A percentile compares a stretch with the other conserved stretches of the same genome.
Conservation (phyloP, 2,797 vertebrate genomes). For the Cygnus olor region DNA sequence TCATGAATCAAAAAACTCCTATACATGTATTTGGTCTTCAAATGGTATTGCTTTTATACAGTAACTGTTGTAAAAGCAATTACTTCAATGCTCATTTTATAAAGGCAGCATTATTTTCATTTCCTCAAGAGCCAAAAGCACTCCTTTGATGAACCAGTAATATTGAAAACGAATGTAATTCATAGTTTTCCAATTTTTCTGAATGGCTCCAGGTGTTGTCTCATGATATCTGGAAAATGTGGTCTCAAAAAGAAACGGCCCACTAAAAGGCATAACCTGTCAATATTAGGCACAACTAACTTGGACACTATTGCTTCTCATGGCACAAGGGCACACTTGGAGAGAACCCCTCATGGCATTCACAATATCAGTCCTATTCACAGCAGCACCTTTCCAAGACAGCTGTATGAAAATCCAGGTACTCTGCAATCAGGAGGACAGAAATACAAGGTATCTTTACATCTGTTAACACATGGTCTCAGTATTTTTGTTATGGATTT, state of each 20-base stretch:
- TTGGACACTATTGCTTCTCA: fast-evolving
- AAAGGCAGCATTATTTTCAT: neutral
- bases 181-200: neutral
- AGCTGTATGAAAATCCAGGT: neutral
- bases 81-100: neutral
- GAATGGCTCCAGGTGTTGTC: neutral
- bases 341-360: neutral
- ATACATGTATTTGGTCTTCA: neutral
- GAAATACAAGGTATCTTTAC: neutral
- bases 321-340: fast-evolving
- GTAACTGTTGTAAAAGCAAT: neutral
- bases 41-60: neutral
- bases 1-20: neutral
- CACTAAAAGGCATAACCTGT: neutral
- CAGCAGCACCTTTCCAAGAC: neutral
- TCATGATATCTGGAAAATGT: neutral
- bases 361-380: neutral
- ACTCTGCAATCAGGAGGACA: neutral
- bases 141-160: neutral
- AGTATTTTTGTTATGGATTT: neutral
- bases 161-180: neutral
- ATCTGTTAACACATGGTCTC: neutral
- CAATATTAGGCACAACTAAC: neutral
- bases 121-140: neutral
- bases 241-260: neutral